Base-by-base conservation (phyloP, 2,797 vertebrate species). In the Chloroceryle amazona region DNA sequence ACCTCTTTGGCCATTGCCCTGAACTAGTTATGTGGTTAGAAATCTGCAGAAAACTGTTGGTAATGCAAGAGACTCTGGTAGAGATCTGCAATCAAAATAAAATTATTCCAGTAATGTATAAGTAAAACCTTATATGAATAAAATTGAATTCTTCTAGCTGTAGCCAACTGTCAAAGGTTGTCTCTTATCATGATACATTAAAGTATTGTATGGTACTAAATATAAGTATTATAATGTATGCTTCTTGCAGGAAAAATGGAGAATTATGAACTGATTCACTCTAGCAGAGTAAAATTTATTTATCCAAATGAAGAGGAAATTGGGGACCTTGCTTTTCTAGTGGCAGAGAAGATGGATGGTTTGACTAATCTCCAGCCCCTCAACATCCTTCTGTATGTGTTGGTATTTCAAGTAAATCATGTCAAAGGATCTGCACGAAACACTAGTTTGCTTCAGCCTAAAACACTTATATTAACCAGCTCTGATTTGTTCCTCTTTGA, bases 231-330 rank as follows among this genome's bases (percentile, higher is more conserved):
- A 82, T 58, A 33, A 57, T 72, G 2, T 86, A 4, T 85, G 2
- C 96, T 96, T 81, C 72, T 98, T 98, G 28, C 95, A 99, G 99
- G 99, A 67, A 99, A 99, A 98, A 99, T 99, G 99, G 99, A 99
- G 92, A 99, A 99, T 98, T 99, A 99, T 5, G 99, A 99, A 98
- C 98, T 99, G 96, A 99, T 99, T 92, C 99, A 99, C 96, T 99
- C 99, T n/a, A 99, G 99, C 97, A 98, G 98, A 82, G 99, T 99
- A 96, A 99, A 99, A 96, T 99, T 99, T 88, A 98, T 99, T 86
- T 99, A 99, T 96, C 99, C 99, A 51, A 99, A 99, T 23, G 99
- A 99, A 96, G 99, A 99, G 96, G 99, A 99, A 97, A 99, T 99
- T 70, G 99, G 99, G 33, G 99, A 99, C 97, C 98, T 99, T 93